These are phyloP conservation scores for Mythimna ferrago DNA, from an alignment of 2,888 invertebrate species.

Conservation along the genomic window DNA sequence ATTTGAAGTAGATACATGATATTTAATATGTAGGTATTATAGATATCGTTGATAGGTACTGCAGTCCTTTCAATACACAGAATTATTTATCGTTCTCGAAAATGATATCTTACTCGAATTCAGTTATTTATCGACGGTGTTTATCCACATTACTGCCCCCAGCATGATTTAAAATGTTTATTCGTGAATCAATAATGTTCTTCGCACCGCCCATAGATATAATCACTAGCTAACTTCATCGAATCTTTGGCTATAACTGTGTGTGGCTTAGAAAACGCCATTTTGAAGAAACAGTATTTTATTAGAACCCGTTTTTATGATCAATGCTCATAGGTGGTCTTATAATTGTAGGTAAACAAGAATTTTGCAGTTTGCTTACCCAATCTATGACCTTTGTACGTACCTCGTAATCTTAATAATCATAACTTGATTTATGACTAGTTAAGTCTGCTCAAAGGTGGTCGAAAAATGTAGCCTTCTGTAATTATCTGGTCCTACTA, in stretches of 20 bases:
- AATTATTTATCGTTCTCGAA: conserved; percentile 19
- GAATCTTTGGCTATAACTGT: conserved; percentile 11
- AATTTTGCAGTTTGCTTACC: background rate
- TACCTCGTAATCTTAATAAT: background rate
- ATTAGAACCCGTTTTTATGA: conserved; percentile 12
- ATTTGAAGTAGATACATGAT: no score
- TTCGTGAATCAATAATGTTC: conserved; percentile 54
- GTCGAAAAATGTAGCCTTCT: background rate
- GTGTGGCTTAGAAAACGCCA: conserved; percentile 43
- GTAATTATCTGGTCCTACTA: background rate
- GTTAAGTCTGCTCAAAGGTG: background rate
- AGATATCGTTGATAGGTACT: no score
- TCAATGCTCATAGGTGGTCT: conserved; percentile 38
- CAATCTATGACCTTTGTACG: background rate
- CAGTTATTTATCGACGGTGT: conserved; percentile 41
- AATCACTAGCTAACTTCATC: conserved; percentile 30
- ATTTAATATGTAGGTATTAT: no score
- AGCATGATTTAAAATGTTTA: conserved; percentile 47
- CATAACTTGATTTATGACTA: conserved; percentile 12
- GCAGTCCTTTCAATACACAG: background rate
- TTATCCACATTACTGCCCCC: conserved; percentile 35
- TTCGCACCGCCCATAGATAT: conserved; percentile 48
- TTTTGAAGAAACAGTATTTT: conserved; percentile 33
- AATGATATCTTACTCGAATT: conserved; percentile 55
- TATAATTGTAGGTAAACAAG: background rate